phyloP scores from a whole-genome alignment of 2,797 vertebrate genomes.

The Octomys mimax region DNA sequence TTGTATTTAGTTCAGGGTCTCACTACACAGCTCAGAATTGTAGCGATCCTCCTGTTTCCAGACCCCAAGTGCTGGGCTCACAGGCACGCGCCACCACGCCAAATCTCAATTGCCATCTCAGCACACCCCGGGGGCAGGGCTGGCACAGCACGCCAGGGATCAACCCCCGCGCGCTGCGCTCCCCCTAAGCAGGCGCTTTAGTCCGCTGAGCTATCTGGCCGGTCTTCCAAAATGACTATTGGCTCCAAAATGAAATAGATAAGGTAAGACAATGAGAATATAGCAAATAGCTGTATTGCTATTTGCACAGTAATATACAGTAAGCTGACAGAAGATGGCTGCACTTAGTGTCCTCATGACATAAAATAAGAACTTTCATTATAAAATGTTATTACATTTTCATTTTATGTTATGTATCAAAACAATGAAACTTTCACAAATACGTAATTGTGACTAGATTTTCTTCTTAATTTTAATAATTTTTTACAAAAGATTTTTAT shows the following conservation, averaged over 20 bases:
- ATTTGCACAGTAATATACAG: background rate
- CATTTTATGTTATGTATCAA: background rate
- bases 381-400: background rate
- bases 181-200: too few relatives aligned
- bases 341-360: background rate
- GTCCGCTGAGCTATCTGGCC: too few relatives aligned
- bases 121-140: too few relatives aligned
- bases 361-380: background rate
- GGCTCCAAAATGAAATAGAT: background rate
- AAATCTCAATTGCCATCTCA: too few relatives aligned
- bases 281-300: background rate
- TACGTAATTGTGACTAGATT: background rate
- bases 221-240: background rate
- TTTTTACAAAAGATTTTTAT: background rate
- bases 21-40: too few relatives aligned
- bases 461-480: background rate
- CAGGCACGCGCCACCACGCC: too few relatives aligned
- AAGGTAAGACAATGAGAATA: background rate
- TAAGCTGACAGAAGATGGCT: background rate
- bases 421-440: slow-evolving; percentile 25
- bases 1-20: too few relatives aligned
- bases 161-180: too few relatives aligned
- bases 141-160: too few relatives aligned
- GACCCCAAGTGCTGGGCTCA: too few relatives aligned
- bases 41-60: too few relatives aligned